phyloP scores from a whole-genome alignment of 2,113 vertebrate species.

The Rhombomys opimus region DNA sequence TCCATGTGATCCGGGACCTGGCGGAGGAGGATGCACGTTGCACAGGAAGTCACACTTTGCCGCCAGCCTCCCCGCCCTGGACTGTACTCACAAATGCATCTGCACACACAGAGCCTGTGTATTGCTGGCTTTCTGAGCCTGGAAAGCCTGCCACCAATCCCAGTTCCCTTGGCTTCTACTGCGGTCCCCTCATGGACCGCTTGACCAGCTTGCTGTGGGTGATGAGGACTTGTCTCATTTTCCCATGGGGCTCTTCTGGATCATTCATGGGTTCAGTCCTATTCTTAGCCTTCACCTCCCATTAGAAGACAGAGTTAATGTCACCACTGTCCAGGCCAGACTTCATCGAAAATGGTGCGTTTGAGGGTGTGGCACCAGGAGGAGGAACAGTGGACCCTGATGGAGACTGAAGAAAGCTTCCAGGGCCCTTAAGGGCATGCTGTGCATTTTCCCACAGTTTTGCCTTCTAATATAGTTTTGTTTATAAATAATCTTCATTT shows the following conservation, averaged over 20 bases:
- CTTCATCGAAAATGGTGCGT: neutral
- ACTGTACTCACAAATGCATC: fast-evolving
- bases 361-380: neutral
- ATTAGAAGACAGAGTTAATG: neutral
- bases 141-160: neutral
- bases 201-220: neutral
- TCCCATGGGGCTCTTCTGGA: neutral
- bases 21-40: neutral
- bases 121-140: neutral
- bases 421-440: neutral
- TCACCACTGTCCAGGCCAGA: neutral
- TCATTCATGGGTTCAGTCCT: neutral
- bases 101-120: no score
- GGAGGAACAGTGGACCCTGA: neutral
- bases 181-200: neutral
- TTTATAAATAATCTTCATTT: constrained; percentile 3
- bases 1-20: neutral
- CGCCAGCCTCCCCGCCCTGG: neutral
- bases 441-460: neutral
- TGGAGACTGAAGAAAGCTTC: no score
- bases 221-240: neutral
- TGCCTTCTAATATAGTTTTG: constrained; percentile 7
- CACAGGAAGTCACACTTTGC: neutral
- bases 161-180: neutral
- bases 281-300: neutral